phyloP scores from a whole-genome alignment of 2,797 vertebrate species.

The Mus spretus region DNA sequence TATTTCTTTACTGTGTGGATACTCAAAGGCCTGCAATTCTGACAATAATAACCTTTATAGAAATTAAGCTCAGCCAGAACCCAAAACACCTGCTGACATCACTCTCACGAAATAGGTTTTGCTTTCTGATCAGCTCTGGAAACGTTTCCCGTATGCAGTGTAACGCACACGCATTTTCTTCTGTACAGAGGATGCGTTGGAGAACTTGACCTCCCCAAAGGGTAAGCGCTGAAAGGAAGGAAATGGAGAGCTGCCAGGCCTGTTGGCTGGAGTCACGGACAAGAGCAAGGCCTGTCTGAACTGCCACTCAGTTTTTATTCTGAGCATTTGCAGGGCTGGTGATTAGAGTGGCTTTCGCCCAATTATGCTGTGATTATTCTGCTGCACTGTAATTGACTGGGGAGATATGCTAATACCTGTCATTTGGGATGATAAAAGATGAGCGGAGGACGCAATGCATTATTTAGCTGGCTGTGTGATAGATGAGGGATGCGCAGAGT shows the following conservation, averaged over 20 bases:
- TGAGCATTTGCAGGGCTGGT: constrained; percentile 94
- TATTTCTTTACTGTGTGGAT: background rate
- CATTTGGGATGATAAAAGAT: constrained; percentile 99
- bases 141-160: background rate
- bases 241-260: constrained; percentile 89
- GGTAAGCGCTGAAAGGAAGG: constrained; percentile 84
- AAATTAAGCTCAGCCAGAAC: constrained; percentile 13
- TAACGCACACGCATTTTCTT: background rate
- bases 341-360: constrained; percentile 99
- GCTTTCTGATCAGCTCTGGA: background rate
- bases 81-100: background rate
- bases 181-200: background rate
- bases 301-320: constrained; percentile 95
- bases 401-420: constrained; percentile 99
- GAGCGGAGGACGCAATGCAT: constrained; percentile 97
- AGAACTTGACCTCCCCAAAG: constrained; percentile 85
- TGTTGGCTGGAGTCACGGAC: constrained; percentile 90
- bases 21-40: background rate
- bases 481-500: constrained; percentile 98
- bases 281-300: constrained; percentile 92
- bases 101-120: background rate
- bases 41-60: background rate
- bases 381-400: constrained; percentile 99
- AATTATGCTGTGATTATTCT: constrained; percentile 99
- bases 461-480: constrained; percentile 99